Evolutionary conservation across 2,797 vertebrate genomes (phyloP).

Genomic region (Chelonia mydas): DNA sequence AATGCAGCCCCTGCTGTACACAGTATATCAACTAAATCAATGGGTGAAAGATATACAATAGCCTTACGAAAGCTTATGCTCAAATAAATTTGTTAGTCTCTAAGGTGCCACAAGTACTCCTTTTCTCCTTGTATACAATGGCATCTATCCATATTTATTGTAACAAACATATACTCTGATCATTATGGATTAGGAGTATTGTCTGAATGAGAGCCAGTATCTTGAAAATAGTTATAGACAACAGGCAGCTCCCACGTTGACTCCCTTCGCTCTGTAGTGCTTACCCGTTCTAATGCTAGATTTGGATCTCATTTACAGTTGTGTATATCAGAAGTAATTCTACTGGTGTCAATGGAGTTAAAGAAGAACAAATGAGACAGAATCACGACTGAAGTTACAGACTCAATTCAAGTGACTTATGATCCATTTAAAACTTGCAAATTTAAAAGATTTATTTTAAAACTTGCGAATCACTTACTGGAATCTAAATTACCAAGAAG

Average conservation of each 20-base stretch:
- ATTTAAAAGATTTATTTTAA: neutral
- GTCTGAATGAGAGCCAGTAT: neutral
- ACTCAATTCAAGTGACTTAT: neutral
- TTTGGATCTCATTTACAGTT: neutral
- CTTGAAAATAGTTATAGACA: neutral
- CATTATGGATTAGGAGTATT: rapidly evolving
- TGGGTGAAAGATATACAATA: neutral
- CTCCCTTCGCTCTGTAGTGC: neutral
- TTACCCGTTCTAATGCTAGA: neutral
- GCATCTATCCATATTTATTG: neutral
- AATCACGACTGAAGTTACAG: neutral
- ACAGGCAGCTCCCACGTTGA: neutral
- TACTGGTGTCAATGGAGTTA: neutral
- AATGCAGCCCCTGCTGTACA: neutral
- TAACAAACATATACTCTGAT: neutral
- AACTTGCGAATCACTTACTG: neutral
- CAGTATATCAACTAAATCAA: neutral
- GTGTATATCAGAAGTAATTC: neutral
- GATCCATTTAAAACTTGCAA: too few relatives aligned
- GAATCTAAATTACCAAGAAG: neutral
- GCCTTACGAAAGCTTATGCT: neutral
- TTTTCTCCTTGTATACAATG: neutral
- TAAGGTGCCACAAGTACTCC: too few relatives aligned
- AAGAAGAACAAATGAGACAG: constrained; percentile 16
- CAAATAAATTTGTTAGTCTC: too few relatives aligned